Base-by-base conservation (phyloP, 1,140 invertebrate species). In the Caenorhabditis tropicalis region DNA sequence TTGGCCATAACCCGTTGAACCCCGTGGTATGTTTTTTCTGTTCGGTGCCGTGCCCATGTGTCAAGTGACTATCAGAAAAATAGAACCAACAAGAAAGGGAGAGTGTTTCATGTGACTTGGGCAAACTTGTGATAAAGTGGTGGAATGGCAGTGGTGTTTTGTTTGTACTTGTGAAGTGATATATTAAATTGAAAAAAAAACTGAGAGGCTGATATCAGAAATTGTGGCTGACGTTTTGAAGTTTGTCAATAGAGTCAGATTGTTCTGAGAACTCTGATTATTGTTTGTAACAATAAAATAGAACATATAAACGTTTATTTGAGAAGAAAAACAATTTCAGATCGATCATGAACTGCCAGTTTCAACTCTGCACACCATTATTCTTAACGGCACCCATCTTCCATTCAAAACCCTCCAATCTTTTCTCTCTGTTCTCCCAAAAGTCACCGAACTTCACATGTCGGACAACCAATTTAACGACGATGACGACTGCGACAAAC, bases 311-410 rank as follows among this genome's bases (percentile, higher is more conserved):
- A 6, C 6, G 15, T n/a, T 19, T 0, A 51, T 6, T 19, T 51
- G 5, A 15, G 31, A 36, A 27, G 15, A n/a, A 51, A 7, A 9
- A 10, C 3, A 39, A 2, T 84, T 84, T 56, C 83, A 84, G 83
- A 51, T 74, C n/a, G 48, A 79, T n/a, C 43, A 33, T 24, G 81
- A 86, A 24, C 27, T 86, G 16, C 86, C 86, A 19, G 49, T 82
- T 29, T 65, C 81, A 9, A 49, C 19, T 9, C 51, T 87, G 29
- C 29, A 60, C 9, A 85, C 84, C 24, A 48, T 87, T 27, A 79
- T 87, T 48, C 86, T 87, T 36, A 87, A 87, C 74, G 86, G 86
- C n/a, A 87, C 84, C 39, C 49, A 85, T 83, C 84, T 85, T 4
- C 46, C 86, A 15, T 53, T 85, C 60, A 74, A 43, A 21, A 39